phyloP scores from a whole-genome alignment of 2,113 vertebrate genomes.

The Trogon surrucura region DNA sequence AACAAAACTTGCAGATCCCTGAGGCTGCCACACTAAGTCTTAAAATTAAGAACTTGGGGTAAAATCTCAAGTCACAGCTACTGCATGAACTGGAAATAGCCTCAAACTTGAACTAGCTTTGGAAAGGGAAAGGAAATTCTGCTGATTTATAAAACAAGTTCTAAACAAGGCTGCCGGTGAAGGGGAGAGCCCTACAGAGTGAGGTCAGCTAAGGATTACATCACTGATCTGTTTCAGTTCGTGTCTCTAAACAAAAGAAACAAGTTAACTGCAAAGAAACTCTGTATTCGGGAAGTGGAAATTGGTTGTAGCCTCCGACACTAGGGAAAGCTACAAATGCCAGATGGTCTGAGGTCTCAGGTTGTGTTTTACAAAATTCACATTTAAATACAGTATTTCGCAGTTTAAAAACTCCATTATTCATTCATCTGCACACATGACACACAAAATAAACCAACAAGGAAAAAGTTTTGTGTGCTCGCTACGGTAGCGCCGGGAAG shows the following conservation, averaged over 20 bases:
- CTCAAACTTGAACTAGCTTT: background rate
- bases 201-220: background rate
- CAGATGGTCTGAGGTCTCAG: background rate
- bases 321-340: background rate
- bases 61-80: background rate
- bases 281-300: background rate
- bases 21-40: background rate
- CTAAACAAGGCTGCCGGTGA: background rate
- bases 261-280: background rate
- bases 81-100: background rate
- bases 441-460: background rate
- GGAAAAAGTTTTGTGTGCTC: background rate
- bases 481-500: background rate
- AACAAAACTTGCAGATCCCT: background rate
- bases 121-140: background rate
- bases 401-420: background rate
- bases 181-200: background rate
- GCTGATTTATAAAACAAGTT: background rate
- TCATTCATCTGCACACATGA: background rate
- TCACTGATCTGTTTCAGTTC: background rate
- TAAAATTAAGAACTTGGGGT: background rate
- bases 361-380: background rate
- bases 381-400: background rate
- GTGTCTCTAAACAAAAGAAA: conserved; percentile 20
- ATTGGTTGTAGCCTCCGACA: background rate